These are phyloP conservation scores for Nasonovia ribisnigri DNA, from an alignment of 2,888 invertebrate species.

Conservation along the genomic window DNA sequence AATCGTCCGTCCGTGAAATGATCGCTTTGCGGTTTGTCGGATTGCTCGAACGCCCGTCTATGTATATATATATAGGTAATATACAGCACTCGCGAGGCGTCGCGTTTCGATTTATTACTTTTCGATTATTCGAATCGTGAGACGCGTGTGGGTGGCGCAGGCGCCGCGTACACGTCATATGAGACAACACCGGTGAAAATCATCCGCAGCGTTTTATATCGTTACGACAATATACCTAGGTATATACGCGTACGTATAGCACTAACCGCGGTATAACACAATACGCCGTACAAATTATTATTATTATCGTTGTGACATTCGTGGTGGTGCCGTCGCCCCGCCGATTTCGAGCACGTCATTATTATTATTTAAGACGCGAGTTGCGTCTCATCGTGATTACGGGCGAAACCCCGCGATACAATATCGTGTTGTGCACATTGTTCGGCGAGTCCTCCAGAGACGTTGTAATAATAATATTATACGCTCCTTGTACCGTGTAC, in stretches of 20 bases:
- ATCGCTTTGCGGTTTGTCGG: not conserved
- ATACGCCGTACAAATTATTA: no score
- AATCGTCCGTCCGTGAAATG: not conserved
- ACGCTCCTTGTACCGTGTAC: not conserved
- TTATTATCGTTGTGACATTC: no score
- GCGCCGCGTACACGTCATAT: not conserved
- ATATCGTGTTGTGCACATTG: not conserved
- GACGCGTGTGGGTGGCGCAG: not conserved
- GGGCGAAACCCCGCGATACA: not conserved
- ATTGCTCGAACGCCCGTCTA: not conserved
- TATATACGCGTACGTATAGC: not conserved
- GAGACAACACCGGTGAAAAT: not conserved
- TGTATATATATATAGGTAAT: not conserved
- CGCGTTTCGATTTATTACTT: constrained; percentile 12
- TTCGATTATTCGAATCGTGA: not conserved
- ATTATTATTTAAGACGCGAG: not conserved
- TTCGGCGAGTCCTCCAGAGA: constrained; percentile 7
- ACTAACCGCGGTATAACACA: not conserved
- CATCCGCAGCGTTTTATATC: no score
- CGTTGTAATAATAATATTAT: not conserved
- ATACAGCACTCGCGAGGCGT: not conserved
- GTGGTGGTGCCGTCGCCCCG: not conserved
- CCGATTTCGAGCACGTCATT: not conserved
- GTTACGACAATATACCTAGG: not conserved
- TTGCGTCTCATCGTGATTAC: not conserved